phyloP scores from a whole-genome alignment of 2,113 vertebrate genomes.

The Thinocorus orbignyianus region DNA sequence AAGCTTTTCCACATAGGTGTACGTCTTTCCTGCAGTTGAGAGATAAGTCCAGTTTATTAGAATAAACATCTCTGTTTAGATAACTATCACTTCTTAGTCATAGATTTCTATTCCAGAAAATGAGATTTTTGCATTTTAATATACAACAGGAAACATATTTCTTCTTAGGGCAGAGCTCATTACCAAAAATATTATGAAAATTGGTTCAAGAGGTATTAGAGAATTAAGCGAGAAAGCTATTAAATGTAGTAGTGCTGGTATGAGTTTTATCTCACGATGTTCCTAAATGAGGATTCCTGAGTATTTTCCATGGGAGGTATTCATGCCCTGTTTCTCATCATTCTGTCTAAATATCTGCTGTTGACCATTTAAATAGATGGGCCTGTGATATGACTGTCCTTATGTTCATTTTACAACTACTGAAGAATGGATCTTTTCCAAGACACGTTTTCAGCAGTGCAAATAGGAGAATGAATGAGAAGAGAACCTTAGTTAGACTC shows the following conservation, averaged over 20 bases:
- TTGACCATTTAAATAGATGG: neutral
- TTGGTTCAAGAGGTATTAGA: neutral
- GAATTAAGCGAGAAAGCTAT: neutral
- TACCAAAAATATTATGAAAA: neutral
- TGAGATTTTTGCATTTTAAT: neutral
- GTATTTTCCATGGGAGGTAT: neutral
- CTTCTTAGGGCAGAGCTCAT: neutral
- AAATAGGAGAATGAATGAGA: neutral
- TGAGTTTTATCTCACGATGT: neutral
- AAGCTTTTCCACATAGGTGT: neutral
- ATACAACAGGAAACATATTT: neutral
- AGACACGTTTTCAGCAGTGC: neutral
- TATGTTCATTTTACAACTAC: neutral
- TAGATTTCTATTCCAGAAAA: constrained; percentile 1
- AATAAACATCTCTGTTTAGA: constrained; percentile 11
- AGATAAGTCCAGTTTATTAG: neutral
- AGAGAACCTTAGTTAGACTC: neutral
- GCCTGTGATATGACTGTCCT: neutral
- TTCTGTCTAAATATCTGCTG: neutral
- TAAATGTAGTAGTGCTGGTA: neutral
- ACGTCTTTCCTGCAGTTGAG: neutral
- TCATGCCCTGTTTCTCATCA: neutral
- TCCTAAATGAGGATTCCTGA: neutral
- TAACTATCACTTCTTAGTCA: neutral
- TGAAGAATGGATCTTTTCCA: neutral